Evolutionary conservation across 35 echinoderm and acorn worm species (phyloP).

Genomic region (Eucidaris tribuloides): DNA sequence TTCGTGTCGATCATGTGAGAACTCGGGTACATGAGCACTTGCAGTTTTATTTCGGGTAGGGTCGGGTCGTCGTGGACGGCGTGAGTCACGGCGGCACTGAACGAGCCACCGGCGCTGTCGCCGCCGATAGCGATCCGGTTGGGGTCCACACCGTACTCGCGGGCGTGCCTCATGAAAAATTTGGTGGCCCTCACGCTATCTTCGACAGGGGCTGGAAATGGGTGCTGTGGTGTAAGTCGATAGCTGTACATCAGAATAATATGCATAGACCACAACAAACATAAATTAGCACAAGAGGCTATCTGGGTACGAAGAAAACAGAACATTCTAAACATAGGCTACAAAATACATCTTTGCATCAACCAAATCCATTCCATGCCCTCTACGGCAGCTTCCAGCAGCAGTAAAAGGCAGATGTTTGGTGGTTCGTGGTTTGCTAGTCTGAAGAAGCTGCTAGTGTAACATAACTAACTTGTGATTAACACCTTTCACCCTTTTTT

Average conservation of each 20-base stretch:
- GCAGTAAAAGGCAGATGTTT: background rate
- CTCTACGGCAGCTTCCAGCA: background rate
- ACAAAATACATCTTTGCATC: background rate
- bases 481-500: too few relatives aligned
- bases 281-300: background rate
- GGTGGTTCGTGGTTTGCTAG: background rate
- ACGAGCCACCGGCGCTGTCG: conserved; percentile 64
- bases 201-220: conserved; percentile 40
- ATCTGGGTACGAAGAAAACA: background rate
- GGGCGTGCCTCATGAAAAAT: conserved; percentile 62
- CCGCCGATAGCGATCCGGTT: conserved; percentile 41
- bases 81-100: conserved; percentile 36
- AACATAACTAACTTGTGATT: too few relatives aligned
- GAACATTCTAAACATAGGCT: background rate
- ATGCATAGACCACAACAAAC: background rate
- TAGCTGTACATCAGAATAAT: conserved; percentile 21
- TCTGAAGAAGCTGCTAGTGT: too few relatives aligned
- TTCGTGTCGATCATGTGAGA: conserved; percentile 43
- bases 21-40: conserved; percentile 56
- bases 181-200: conserved; percentile 45
- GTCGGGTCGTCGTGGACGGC: conserved; percentile 45
- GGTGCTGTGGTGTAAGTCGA: conserved; percentile 41
- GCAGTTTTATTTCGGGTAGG: conserved; percentile 50
- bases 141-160: conserved; percentile 43
- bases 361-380: background rate